Base-by-base conservation (phyloP, 2,888 invertebrate genomes). In the Gastrophysa polygoni region DNA sequence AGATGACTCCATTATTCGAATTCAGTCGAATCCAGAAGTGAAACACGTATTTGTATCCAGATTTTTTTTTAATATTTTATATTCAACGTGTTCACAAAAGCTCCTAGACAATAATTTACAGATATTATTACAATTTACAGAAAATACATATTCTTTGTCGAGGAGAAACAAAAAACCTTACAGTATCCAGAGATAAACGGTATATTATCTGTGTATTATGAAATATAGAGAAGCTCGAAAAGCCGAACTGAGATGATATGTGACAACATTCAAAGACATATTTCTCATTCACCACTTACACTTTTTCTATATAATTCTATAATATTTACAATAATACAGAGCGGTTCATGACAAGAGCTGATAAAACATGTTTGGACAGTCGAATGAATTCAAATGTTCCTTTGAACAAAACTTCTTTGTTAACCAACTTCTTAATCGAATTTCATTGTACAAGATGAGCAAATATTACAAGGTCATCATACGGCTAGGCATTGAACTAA, bases 71-170 rank as follows among this genome's bases (percentile, higher is more conserved):
- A 79, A 81, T 81, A 80, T 70, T 72, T 59, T 65, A 66, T 69
- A 78, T 76, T 80, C 75, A 78, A 78, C 77, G 79, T 81, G 81
- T 80, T 81, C 81, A 82, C 81, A 80, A 81, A 82, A 82, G 81
- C 81, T 80, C 77, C 77, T 78, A 78, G 73, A 77, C 70, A 74
- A 76, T 75, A 76, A 76, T 77, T 78, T 78, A 78, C 77, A 79
- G 73, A 76, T 59, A 57, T 61, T 54, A 72, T 71, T 77, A 77
- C 75, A 77, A 74, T 74, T 75, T 78, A 75, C 75, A 78, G 69
- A 75, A 73, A 74, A 72, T 73, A 76, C 76, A 76, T 73, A 74
- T 67, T 78, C 78, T 80, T 80, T 81, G 81, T 80, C 80, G 76
- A 78, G 73, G 77, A 77, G 79, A 80, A 79, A 63, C 57, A 59